Evolutionary conservation across 2,888 invertebrate genomes (phyloP).

Genomic region (Abrostola tripartita): DNA sequence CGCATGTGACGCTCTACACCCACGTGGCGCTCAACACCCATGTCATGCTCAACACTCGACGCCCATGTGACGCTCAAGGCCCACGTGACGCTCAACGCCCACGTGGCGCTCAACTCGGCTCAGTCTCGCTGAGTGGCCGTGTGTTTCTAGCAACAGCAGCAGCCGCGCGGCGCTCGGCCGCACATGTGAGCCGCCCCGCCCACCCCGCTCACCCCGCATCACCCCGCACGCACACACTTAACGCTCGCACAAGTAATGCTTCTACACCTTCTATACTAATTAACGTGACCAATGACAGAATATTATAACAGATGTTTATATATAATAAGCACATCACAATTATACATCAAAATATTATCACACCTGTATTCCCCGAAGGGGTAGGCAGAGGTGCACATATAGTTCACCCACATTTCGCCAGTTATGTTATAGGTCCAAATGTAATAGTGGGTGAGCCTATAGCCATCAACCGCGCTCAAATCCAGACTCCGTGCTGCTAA

Average conservation of each 20-base stretch:
- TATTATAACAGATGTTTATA: not conserved
- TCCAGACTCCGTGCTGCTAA: too few relatives aligned
- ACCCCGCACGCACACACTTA: slow-evolving; percentile 46
- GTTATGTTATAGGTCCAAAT: too few relatives aligned
- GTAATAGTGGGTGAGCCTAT: too few relatives aligned
- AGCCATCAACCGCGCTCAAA: too few relatives aligned
- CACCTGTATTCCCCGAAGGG: too few relatives aligned
- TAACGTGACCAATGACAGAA: slow-evolving; percentile 29
- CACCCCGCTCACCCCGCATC: slow-evolving; percentile 29
- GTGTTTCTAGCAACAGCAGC: slow-evolving; percentile 76
- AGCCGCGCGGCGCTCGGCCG: slow-evolving; percentile 72
- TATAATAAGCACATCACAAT: too few relatives aligned
- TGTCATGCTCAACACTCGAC: not conserved
- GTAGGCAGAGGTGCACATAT: too few relatives aligned
- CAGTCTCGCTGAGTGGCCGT: slow-evolving; percentile 12
- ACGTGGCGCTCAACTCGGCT: slow-evolving; percentile 13
- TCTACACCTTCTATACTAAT: slow-evolving; percentile 63
- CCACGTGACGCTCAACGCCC: not conserved
- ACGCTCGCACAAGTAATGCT: slow-evolving; percentile 71
- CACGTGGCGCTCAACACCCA: slow-evolving; percentile 3
- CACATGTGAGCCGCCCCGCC: slow-evolving; percentile 68
- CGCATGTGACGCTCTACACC: not conserved
- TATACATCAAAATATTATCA: too few relatives aligned
- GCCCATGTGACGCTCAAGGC: not conserved
- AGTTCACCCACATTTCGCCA: too few relatives aligned